Evolutionary conservation across 64 coral and sea anemone species (phyloP).

Genomic region (Montipora foliosa): DNA sequence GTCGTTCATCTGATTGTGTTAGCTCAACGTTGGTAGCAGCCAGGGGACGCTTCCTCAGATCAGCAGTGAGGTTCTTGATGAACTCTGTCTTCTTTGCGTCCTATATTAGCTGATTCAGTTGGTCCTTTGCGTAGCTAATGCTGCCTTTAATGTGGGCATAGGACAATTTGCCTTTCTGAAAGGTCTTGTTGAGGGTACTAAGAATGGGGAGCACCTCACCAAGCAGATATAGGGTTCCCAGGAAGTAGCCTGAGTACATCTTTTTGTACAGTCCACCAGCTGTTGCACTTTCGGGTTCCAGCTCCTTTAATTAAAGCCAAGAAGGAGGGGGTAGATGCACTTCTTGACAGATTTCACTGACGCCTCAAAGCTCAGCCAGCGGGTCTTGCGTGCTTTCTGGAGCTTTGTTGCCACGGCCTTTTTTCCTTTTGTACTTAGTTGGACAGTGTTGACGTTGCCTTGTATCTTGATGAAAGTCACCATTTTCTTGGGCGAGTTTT

Average conservation of each 20-base stretch:
- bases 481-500: slow-evolving; percentile 33
- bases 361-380: slow-evolving; percentile 39
- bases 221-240: slow-evolving; percentile 8
- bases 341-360: slow-evolving; percentile 25
- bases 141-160: slow-evolving; percentile 46
- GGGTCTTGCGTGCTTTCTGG: slow-evolving; percentile 28
- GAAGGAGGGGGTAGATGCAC: slow-evolving; percentile 21
- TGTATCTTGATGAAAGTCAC: background rate
- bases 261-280: slow-evolving; percentile 40
- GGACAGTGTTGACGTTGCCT: background rate
- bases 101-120: slow-evolving; percentile 15
- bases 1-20: background rate
- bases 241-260: slow-evolving; percentile 29
- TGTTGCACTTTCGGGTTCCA: background rate
- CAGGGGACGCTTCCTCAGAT: background rate
- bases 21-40: slow-evolving; percentile 19
- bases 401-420: slow-evolving; percentile 20
- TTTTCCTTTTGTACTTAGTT: background rate
- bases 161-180: slow-evolving; percentile 36
- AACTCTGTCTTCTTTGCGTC: slow-evolving; percentile 29
- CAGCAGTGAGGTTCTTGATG: background rate
- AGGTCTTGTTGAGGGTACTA: slow-evolving; percentile 58
- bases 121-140: slow-evolving; percentile 18
- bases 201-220: slow-evolving; percentile 41
- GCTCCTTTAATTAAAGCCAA: slow-evolving; percentile 25